Base-by-base conservation (phyloP, 2,797 vertebrate species). In the Merluccius polli region DNA sequence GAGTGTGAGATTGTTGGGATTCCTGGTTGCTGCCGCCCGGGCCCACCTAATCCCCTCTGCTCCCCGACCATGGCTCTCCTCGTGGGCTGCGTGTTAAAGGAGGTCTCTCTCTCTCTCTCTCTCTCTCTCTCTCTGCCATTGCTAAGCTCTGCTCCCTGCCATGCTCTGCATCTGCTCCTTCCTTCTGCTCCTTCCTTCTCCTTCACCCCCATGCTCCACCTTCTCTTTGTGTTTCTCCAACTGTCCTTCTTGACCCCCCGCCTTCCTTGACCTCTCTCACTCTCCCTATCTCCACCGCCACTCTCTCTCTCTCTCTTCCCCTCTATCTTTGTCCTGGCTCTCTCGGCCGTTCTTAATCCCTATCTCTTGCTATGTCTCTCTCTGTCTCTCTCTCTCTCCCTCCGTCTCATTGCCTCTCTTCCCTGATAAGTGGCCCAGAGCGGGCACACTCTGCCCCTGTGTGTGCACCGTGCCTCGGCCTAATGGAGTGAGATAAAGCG, bases 1-100 rank as follows among this genome's bases (percentile, higher is more conserved):
- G 87, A 89, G 92, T 92, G 91, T 89, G 89, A 92, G 87, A 92
- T 93, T 91, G 90, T 90, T 93, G 84, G 79, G 89, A 93, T 93
- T 93, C 91, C 85, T 91, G 87, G 84, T 91, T 91, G 73, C 91
- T 91, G 89, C 89, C 81, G 89, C 89, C 88, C 88, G 81, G 87
- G 86, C 87, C 89, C 84, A 85, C 87, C 90, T 92, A 92, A 92
- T 91, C 91, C 89, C 81, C 81, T 75, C 78, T 84, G 86, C 85
- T 84, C 85, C 77, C 63, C 81, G 72, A 77, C 84, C 87, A 75
- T 76, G 87, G 78, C 82, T 88, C 85, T 85, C 78, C 83, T 79
- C 70, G 75, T 86, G 86, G 87, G 80, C 87, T 79, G 73, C 71
- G 86, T 88, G 88, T 90, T 88, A 89, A 85, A 89, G 88, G 84